Evolutionary conservation across 2,797 vertebrate species (phyloP).

Genomic region (Holocentrus rufus): DNA sequence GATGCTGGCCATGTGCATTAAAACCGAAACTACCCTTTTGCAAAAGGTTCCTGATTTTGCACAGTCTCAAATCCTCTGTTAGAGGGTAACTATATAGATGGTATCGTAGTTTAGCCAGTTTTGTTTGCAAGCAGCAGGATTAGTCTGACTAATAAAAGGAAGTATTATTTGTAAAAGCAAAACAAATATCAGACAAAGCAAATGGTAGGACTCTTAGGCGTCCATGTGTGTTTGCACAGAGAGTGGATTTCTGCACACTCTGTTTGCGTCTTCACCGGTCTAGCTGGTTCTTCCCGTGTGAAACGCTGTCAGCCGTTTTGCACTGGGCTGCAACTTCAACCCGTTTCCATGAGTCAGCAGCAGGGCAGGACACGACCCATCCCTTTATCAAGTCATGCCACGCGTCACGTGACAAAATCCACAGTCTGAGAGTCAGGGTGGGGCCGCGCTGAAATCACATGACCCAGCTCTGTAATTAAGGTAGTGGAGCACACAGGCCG

Average conservation of each 20-base stretch:
- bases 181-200: conserved; percentile 34
- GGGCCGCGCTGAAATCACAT: conserved; percentile 43
- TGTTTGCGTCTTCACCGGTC: conserved; percentile 55
- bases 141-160: too few species aligned
- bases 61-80: background rate
- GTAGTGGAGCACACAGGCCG: background rate
- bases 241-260: conserved; percentile 9
- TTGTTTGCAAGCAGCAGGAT: conserved; percentile 5
- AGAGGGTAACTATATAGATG: background rate
- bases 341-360: conserved; percentile 70
- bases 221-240: conserved; percentile 51
- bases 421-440: conserved; percentile 63
- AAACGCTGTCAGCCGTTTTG: conserved; percentile 40
- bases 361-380: conserved; percentile 68
- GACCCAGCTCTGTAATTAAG: conserved; percentile 47
- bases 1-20: background rate
- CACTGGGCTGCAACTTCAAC: conserved; percentile 37
- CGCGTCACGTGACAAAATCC: conserved; percentile 61
- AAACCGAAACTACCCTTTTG: too few species aligned
- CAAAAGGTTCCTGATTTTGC: background rate
- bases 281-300: conserved; percentile 58
- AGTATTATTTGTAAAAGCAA: background rate
- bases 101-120: background rate
- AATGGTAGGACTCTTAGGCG: conserved; percentile 9
- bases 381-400: conserved; percentile 36